These are phyloP conservation scores for Deroplatys truncata DNA, from an alignment of 2,888 invertebrate genomes.

Conservation along the genomic window DNA sequence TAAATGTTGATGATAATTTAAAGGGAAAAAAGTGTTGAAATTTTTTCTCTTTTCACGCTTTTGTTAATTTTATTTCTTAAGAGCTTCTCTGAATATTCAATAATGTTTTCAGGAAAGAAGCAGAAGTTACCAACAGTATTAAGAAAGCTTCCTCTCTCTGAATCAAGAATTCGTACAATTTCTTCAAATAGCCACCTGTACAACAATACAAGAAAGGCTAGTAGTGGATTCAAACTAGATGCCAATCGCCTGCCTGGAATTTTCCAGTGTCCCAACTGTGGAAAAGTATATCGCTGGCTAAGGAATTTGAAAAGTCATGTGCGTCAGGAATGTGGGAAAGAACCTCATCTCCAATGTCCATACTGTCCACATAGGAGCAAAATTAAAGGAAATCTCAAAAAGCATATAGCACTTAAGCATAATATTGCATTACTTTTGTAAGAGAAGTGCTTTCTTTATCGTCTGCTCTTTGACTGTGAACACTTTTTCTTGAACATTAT, in stretches of 20 bases:
- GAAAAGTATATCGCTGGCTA: constrained; percentile 25
- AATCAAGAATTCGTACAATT: no score
- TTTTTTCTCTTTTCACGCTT: neutral
- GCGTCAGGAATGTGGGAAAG: constrained; percentile 30
- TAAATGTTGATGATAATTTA: no score
- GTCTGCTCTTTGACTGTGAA: neutral
- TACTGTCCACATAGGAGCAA: constrained; percentile 42
- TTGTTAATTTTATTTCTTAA: neutral
- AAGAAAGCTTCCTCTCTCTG: neutral
- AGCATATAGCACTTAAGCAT: neutral
- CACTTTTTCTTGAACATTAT: no score
- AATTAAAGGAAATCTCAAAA: constrained; percentile 7
- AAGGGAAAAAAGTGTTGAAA: no score
- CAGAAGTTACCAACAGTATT: neutral
- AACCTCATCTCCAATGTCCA: constrained; percentile 38
- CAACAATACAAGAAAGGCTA: neutral
- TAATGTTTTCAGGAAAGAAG: neutral
- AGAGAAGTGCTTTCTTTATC: neutral
- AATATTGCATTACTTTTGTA: neutral
- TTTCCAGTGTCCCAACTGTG: constrained; percentile 24
- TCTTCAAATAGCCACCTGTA: neutral
- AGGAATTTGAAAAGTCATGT: constrained; percentile 28
- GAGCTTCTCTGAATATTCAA: neutral
- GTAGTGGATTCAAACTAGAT: neutral
- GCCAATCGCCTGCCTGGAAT: neutral